A percentile compares a stretch with the other conserved stretches of the same genome.
Evolutionary conservation across 2,797 vertebrate genomes (phyloP).

Genomic region (Dryobates pubescens): DNA sequence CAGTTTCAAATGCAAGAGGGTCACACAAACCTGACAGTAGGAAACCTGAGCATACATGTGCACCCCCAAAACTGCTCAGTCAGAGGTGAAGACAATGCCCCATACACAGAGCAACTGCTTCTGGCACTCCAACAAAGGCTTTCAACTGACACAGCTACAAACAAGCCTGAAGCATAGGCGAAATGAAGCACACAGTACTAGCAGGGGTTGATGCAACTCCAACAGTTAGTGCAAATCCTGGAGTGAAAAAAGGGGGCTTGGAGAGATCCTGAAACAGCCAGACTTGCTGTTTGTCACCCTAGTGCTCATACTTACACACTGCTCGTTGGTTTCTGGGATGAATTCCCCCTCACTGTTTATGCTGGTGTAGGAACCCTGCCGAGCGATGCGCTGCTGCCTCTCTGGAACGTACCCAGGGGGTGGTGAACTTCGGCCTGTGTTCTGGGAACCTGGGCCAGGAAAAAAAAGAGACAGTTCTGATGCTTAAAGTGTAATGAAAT

Average conservation of each 20-base stretch:
- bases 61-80: neutral
- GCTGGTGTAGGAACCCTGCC: constrained; percentile 98
- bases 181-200: neutral
- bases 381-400: constrained; percentile 93
- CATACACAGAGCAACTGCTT: neutral
- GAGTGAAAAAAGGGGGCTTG: neutral
- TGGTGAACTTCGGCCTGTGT: constrained; percentile 92
- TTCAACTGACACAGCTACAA: neutral
- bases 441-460: constrained; percentile 88
- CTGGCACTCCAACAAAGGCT: neutral
- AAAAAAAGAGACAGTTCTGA: neutral
- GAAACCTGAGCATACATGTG: neutral
- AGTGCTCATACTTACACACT: constrained; percentile 85
- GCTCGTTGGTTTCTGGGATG: constrained; percentile 95
- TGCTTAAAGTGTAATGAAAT: neutral
- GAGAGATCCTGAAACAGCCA: neutral
- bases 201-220: neutral
- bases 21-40: neutral
- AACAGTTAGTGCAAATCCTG: neutral
- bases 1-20: constrained; percentile 6
- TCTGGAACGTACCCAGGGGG: constrained; percentile 97
- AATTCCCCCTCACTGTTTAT: constrained; percentile 98
- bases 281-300: no score
- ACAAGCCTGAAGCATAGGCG: rapidly evolving
- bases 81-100: neutral